Evolutionary conservation across 2,113 vertebrate genomes (phyloP).

Genomic region (Amphiprion percula): DNA sequence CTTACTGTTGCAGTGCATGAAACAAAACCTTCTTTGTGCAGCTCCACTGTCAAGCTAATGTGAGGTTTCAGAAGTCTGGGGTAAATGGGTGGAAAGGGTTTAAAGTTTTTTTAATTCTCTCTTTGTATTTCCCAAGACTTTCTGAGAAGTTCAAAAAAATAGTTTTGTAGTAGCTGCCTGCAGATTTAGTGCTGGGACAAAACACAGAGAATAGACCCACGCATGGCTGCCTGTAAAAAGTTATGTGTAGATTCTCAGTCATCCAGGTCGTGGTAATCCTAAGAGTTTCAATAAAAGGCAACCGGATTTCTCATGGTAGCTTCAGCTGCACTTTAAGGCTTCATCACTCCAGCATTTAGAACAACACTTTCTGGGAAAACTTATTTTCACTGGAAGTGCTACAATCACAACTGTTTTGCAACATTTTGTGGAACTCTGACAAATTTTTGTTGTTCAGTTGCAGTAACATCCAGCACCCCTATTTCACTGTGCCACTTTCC

Average conservation of each 20-base stretch:
- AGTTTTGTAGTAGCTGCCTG: not conserved
- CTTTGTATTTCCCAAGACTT: not conserved
- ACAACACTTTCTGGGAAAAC: not conserved
- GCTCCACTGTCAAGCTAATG: too few species aligned
- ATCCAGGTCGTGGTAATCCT: too few species aligned
- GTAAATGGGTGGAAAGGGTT: too few species aligned
- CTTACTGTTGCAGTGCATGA: too few species aligned
- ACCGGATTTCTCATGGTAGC: not conserved
- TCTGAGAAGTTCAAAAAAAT: not conserved
- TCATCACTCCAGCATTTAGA: not conserved
- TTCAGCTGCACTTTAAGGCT: not conserved
- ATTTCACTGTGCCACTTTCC: not conserved
- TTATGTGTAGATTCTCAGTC: too few species aligned
- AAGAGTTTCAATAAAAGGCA: too few species aligned
- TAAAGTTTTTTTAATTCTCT: too few species aligned
- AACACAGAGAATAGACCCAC: not conserved
- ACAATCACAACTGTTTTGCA: not conserved
- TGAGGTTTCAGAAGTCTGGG: too few species aligned
- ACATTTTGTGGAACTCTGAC: conserved; percentile 11
- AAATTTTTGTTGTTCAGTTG: not conserved
- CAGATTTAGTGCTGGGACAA: not conserved
- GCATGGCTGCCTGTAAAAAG: not conserved
- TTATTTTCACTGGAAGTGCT: not conserved
- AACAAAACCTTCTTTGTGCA: too few species aligned
- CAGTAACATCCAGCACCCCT: too few species aligned